phyloP scores from a whole-genome alignment of 2,113 vertebrate genomes.

The Platichthys stellatus region DNA sequence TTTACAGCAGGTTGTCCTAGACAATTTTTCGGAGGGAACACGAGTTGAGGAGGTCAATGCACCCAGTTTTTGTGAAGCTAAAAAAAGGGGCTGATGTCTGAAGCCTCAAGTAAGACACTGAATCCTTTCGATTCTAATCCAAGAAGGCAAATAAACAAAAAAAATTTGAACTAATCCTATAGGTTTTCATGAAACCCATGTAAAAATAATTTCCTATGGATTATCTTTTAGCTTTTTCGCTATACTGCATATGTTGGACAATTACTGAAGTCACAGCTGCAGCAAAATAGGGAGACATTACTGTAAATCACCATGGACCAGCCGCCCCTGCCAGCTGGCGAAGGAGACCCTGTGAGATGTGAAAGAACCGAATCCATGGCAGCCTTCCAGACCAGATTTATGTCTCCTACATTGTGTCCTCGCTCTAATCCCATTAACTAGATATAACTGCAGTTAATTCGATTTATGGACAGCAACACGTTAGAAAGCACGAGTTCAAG shows the following conservation, averaged over 20 bases:
- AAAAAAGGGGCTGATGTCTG: not conserved
- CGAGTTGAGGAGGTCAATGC: too few species aligned
- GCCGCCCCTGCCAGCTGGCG: constrained; percentile 75
- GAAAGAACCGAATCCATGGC: constrained; percentile 70
- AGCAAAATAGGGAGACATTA: constrained; percentile 63
- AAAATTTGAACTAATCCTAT: not conserved
- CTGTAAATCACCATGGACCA: constrained; percentile 62
- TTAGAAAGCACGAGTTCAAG: constrained; percentile 65
- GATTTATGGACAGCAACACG: constrained; percentile 67
- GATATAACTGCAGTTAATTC: constrained; percentile 71
- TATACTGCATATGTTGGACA: constrained; percentile 32
- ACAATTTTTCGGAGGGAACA: too few species aligned
- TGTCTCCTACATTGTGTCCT: constrained; percentile 73
- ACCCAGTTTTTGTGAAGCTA: not conserved
- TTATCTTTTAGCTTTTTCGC: constrained; percentile 33
- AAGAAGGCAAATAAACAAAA: not conserved
- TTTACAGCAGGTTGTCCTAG: too few species aligned
- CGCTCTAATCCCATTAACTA: constrained; percentile 76
- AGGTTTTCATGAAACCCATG: not conserved
- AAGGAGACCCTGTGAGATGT: constrained; percentile 66
- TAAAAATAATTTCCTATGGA: not conserved
- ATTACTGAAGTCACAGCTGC: constrained; percentile 55
- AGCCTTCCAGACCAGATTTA: constrained; percentile 74
- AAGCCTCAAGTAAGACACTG: not conserved
- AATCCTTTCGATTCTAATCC: not conserved